A percentile compares a stretch with the other conserved stretches of the same genome.
These are phyloP conservation scores for Rapana venosa DNA, from an alignment of 2,888 invertebrate genomes.

Conservation along the genomic window DNA sequence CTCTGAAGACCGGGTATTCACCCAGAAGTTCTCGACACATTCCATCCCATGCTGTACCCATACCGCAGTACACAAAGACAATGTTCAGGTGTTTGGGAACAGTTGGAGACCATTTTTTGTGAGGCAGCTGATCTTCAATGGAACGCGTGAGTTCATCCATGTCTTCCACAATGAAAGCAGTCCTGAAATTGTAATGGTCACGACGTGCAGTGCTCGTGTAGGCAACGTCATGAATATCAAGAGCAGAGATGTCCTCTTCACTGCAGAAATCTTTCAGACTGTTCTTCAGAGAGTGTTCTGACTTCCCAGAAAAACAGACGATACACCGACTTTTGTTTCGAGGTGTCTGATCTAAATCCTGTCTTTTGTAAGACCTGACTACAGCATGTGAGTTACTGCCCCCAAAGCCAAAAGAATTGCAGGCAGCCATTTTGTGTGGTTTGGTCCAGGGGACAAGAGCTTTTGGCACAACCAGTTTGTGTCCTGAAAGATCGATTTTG, in stretches of 20 bases:
- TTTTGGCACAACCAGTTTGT: slow-evolving; percentile 55
- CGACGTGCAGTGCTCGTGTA: slow-evolving; percentile 57
- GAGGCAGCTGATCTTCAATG: not conserved
- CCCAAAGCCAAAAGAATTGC: slow-evolving; percentile 71
- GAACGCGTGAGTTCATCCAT: slow-evolving; percentile 37
- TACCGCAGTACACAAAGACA: slow-evolving; percentile 67
- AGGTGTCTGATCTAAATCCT: not conserved
- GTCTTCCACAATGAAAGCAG: slow-evolving; percentile 42
- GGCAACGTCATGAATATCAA: slow-evolving; percentile 23
- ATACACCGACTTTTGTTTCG: slow-evolving; percentile 15
- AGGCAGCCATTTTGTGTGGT: slow-evolving; percentile 54
- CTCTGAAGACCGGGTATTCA: slow-evolving; percentile 46
- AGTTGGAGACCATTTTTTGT: not conserved
- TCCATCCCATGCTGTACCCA: slow-evolving; percentile 66
- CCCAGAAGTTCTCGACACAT: slow-evolving; percentile 61
- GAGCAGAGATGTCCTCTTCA: not conserved
- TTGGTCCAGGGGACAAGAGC: slow-evolving; percentile 47
- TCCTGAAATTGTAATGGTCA: slow-evolving; percentile 51
- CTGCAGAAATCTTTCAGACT: slow-evolving; percentile 33
- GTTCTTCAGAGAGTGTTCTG: slow-evolving; percentile 32
- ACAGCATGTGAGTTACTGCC: slow-evolving; percentile 70
- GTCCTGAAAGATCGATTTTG: slow-evolving; percentile 56
- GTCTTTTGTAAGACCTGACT: slow-evolving; percentile 40
- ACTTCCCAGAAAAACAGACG: slow-evolving; percentile 50
- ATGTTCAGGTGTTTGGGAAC: slow-evolving; percentile 32